A percentile compares a stretch with the other conserved stretches of the same genome.
phyloP scores from a whole-genome alignment of 2,888 invertebrate genomes.

The Agrilus cyanescens region DNA sequence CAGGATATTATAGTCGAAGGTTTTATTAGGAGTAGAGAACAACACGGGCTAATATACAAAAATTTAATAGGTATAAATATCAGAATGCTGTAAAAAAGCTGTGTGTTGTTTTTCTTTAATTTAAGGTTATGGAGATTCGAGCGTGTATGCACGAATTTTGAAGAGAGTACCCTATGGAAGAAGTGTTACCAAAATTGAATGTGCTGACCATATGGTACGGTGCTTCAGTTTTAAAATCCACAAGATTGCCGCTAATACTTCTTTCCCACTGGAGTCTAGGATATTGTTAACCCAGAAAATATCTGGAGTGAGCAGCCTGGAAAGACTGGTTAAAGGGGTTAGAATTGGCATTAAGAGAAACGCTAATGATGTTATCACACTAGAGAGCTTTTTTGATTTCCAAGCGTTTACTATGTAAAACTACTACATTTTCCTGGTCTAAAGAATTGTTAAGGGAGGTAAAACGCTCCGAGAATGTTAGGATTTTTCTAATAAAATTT shows the following conservation, averaged over 20 bases:
- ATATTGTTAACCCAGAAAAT: not conserved
- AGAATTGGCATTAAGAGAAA: not conserved
- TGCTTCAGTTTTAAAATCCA: not conserved
- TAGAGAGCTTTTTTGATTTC: too few species aligned
- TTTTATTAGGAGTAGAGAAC: not conserved
- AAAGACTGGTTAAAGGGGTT: constrained; percentile 1
- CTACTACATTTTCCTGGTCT: too few species aligned
- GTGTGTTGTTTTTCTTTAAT: not conserved
- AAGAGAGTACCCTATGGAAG: constrained; percentile 5
- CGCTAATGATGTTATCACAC: too few species aligned
- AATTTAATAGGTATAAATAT: not conserved
- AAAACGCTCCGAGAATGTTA: too few species aligned
- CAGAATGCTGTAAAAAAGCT: too few species aligned
- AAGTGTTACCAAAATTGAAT: constrained; percentile 5
- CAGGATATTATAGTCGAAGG: constrained; percentile 1
- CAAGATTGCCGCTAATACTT: not conserved
- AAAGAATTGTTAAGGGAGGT: too few species aligned
- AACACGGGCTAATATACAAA: constrained; percentile 3
- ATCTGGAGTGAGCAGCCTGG: not conserved
- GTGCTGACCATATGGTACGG: constrained; percentile 5
- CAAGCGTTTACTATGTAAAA: too few species aligned
- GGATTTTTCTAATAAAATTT: too few species aligned
- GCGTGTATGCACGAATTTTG: not conserved
- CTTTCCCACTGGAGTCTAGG: not conserved
- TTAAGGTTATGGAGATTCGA: constrained; percentile 3